Evolutionary conservation across 2,888 invertebrate species (phyloP).

Genomic region (Spialia ferax): DNA sequence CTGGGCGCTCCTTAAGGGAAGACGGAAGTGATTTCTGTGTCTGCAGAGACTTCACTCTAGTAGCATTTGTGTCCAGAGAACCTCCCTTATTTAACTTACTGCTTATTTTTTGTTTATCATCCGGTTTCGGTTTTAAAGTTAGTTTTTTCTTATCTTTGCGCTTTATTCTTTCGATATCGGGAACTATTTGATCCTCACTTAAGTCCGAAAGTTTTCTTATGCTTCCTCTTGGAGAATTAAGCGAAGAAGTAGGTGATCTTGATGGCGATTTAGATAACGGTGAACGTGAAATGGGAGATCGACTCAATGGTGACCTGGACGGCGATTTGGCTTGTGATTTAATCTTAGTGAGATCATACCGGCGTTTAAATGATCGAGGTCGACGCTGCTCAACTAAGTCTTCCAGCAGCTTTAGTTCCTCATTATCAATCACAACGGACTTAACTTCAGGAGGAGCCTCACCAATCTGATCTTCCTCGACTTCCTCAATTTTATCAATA

Average conservation of each 20-base stretch:
- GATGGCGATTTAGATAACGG: slow-evolving; percentile 83
- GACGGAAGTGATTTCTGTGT: slow-evolving; percentile 86
- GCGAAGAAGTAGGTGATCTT: slow-evolving; percentile 81
- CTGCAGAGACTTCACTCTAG: slow-evolving; percentile 76
- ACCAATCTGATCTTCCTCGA: slow-evolving; percentile 80
- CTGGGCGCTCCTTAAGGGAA: slow-evolving; percentile 81
- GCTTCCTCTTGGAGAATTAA: slow-evolving; percentile 83
- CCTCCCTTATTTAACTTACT: slow-evolving; percentile 81
- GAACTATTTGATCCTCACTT: slow-evolving; percentile 83
- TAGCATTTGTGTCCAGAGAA: slow-evolving; percentile 80
- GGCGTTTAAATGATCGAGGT: slow-evolving; percentile 81
- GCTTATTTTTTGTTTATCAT: slow-evolving; percentile 73
- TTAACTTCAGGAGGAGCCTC: slow-evolving; percentile 70
- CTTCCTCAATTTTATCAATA: slow-evolving; percentile 81
- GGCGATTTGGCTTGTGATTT: slow-evolving; percentile 73
- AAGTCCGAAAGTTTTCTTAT: slow-evolving; percentile 82
- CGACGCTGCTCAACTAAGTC: slow-evolving; percentile 82
- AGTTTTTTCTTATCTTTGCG: slow-evolving; percentile 81
- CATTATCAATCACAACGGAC: slow-evolving; percentile 85
- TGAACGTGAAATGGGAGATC: slow-evolving; percentile 79
- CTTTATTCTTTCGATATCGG: slow-evolving; percentile 81
- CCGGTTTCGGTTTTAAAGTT: slow-evolving; percentile 76
- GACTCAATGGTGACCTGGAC: slow-evolving; percentile 77
- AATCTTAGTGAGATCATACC: slow-evolving; percentile 76
- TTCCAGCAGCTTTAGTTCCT: slow-evolving; percentile 85